phyloP scores from a whole-genome alignment of 2,888 invertebrate genomes.

The Smittia aterrima region DNA sequence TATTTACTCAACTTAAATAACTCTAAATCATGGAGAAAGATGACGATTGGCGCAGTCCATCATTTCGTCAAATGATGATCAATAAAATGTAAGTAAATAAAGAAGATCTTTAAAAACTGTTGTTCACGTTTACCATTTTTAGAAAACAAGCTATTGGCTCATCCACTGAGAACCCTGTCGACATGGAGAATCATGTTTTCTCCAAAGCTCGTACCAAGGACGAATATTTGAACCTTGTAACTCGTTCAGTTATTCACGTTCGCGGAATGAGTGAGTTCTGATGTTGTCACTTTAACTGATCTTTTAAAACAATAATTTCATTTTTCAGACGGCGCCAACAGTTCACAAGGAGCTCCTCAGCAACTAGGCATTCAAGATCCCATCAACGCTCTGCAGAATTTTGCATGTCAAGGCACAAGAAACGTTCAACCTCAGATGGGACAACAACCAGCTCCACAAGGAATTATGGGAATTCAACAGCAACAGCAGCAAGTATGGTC shows the following conservation, averaged over 20 bases:
- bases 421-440: constrained; percentile 57
- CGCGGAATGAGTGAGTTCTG: constrained; percentile 76
- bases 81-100: constrained; percentile 85
- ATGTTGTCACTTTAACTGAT: not conserved
- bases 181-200: constrained; percentile 93
- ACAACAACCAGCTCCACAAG: constrained; percentile 51
- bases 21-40: constrained; percentile 36
- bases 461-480: not conserved
- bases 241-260: constrained; percentile 84
- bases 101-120: not conserved
- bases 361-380: constrained; percentile 68
- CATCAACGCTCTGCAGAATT: constrained; percentile 81
- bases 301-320: constrained; percentile 25
- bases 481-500: constrained; percentile 41
- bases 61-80: constrained; percentile 80
- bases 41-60: constrained; percentile 68
- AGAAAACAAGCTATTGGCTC: constrained; percentile 87
- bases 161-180: constrained; percentile 80
- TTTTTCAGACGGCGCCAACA: constrained; percentile 14
- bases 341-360: constrained; percentile 24
- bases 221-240: constrained; percentile 87
- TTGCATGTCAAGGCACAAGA: constrained; percentile 71
- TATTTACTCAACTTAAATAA: not conserved
- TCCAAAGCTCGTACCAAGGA: constrained; percentile 85
- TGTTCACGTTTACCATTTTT: constrained; percentile 43